Evolutionary conservation across 2,797 vertebrate species (phyloP).

Genomic region (Gobionotothen gibberifrons): DNA sequence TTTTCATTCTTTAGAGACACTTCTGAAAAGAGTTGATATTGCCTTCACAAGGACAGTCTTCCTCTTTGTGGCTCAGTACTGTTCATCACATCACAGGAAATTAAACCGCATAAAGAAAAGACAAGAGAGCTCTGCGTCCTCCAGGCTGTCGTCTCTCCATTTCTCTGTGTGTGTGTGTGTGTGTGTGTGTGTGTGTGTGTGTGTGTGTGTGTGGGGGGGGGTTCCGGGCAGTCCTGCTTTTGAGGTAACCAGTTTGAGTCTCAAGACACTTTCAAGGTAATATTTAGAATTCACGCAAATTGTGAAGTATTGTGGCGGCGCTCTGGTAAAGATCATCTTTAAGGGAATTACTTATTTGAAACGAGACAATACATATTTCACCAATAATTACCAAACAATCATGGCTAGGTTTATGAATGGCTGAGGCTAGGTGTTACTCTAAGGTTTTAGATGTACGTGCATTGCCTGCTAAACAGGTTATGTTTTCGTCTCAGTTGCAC

Average conservation of each 20-base stretch:
- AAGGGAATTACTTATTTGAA: no score
- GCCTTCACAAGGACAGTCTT: conserved; percentile 22
- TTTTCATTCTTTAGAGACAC: conserved; percentile 18
- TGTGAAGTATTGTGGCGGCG: not conserved
- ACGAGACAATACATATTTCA: no score
- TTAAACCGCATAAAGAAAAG: conserved; percentile 48
- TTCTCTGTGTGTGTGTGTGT: conserved; percentile 2
- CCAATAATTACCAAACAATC: no score
- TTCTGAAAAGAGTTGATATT: conserved; percentile 35
- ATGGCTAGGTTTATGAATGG: no score
- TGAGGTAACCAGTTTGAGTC: not conserved
- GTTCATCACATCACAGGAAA: conserved; percentile 50
- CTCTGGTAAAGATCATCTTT: not conserved
- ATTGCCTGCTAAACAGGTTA: no score
- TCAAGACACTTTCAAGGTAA: not conserved
- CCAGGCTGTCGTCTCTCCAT: conserved; percentile 32
- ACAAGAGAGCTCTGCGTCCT: not conserved
- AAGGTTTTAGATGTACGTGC: no score
- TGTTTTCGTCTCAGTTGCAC: no score
- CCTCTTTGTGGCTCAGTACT: conserved; percentile 30
- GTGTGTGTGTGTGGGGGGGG: no score
- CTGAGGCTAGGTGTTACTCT: no score
- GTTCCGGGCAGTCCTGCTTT: not conserved
- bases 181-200: no score
- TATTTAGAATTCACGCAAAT: not conserved